A percentile compares a stretch with the other conserved stretches of the same genome.
phyloP scores from a whole-genome alignment of 2,113 vertebrate genomes.

The Pipa parva region DNA sequence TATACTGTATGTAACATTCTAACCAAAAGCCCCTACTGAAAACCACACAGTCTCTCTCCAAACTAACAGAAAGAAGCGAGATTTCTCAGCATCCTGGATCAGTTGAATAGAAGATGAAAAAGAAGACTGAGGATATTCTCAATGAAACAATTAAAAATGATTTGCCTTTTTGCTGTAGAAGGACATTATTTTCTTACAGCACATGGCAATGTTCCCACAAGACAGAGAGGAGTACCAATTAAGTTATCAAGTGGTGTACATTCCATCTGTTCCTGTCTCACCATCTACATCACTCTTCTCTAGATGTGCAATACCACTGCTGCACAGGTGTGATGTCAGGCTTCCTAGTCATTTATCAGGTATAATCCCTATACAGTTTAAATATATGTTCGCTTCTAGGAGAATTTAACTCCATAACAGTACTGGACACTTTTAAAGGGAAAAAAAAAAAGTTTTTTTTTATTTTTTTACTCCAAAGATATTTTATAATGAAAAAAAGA shows the following conservation, averaged over 20 bases:
- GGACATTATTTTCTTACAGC: conserved; percentile 13
- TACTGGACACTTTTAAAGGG: too few relatives aligned
- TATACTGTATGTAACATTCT: too few relatives aligned
- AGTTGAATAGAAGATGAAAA: background rate
- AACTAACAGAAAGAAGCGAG: background rate
- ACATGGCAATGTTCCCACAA: conserved; percentile 20
- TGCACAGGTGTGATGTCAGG: conserved; percentile 41
- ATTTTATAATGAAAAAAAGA: too few relatives aligned
- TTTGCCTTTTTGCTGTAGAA: conserved; percentile 12
- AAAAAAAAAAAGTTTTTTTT: too few relatives aligned
- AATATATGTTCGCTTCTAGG: too few relatives aligned
- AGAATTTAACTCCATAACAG: too few relatives aligned
- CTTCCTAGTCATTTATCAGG: conserved; percentile 46
- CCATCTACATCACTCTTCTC: conserved; percentile 30
- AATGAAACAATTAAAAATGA: conserved; percentile 8
- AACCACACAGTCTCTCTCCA: too few relatives aligned
- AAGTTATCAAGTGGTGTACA: conserved; percentile 33
- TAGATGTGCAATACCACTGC: conserved; percentile 45
- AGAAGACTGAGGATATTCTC: background rate
- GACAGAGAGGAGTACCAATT: conserved; percentile 43
- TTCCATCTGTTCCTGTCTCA: conserved; percentile 33
- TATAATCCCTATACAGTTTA: background rate
- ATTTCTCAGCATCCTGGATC: conserved; percentile 5
- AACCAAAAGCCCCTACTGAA: too few relatives aligned
- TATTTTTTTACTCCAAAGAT: too few relatives aligned